Evolutionary conservation across 1,140 invertebrate species (phyloP), one percentile per base, ranked within the genome.

Genomic region (Notospermus geniculatus): DNA sequence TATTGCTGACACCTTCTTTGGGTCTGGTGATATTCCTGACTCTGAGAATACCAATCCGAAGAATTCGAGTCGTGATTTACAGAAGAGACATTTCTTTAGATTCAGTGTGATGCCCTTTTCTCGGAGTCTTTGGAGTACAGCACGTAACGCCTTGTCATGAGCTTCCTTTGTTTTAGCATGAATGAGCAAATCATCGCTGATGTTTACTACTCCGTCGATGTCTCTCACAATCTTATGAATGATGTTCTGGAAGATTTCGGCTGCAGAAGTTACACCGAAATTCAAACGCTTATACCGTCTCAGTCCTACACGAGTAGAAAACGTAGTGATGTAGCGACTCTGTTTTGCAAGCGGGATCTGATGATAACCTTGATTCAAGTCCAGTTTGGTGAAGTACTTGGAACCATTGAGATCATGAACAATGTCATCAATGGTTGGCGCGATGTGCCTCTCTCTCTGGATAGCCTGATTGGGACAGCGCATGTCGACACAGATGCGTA

Each of bases 401-500:
- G 64, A 62, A 36, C 58, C 65, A 46, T 67, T 61, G 9, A 71
- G 29, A n/a, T 70, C 68, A 29, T 59, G 30, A 4, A 70, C n/a
- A 1, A 67, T 27, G 28, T 70, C 68, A 45, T 70, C 66, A 1
- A 64, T 56, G 17, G 66, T 68, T 28, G 70, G 70, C 23, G 63
- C 66, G 1, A 52, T 39, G 43, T 68, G 60, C 13, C 59, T 54
- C 50, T 69, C 65, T 9, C 68, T 4, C 25, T 28, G 36, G 2
- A 68, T 64, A n/a, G 59, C 62, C 28, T 59, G 19, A 52, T 69
- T 67, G 1, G 65, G 61, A 23, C 54, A 29, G n/a, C 54, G 52
- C 70, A 69, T 71, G 22, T 71, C 66, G 0, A 73, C 68, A 50
- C 66, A 69, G 1, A 71, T 39, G 15, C 69, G 13, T 11, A 59